Evolutionary conservation across 2,888 invertebrate genomes (phyloP).

Genomic region (Ametastegia equiseti): DNA sequence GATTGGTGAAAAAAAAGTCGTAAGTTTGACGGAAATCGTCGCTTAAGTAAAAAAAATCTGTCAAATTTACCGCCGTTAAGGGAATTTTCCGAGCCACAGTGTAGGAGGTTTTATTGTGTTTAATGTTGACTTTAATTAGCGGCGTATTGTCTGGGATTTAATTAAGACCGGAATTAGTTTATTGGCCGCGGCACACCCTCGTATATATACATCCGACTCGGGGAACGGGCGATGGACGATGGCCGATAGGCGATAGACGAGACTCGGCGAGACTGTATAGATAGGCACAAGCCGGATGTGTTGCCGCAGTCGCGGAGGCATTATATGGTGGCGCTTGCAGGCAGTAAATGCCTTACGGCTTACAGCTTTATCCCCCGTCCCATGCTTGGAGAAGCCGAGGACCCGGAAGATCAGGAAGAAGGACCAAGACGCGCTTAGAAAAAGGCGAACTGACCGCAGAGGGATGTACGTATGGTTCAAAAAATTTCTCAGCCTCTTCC

Average conservation of each 20-base stretch:
- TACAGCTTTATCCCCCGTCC: constrained; percentile 64
- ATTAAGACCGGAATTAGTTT: constrained; percentile 73
- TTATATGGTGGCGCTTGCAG: constrained; percentile 63
- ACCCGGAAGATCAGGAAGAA: too few species aligned
- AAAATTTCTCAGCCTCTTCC: neutral
- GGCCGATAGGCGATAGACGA: neutral
- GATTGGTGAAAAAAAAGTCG: too few species aligned
- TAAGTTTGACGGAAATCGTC: too few species aligned
- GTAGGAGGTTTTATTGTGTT: constrained; percentile 66
- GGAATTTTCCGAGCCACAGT: too few species aligned
- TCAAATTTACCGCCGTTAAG: too few species aligned
- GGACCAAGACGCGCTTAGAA: neutral
- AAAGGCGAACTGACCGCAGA: neutral
- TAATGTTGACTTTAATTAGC: constrained; percentile 72
- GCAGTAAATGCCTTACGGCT: constrained; percentile 68
- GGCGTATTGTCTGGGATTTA: constrained; percentile 70
- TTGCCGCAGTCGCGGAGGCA: constrained; percentile 51
- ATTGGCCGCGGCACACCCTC: constrained; percentile 59
- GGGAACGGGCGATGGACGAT: neutral
- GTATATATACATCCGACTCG: neutral
- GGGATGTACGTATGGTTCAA: neutral
- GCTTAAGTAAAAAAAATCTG: too few species aligned
- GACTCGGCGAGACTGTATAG: neutral
- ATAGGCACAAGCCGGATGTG: constrained; percentile 14
- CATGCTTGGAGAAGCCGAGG: neutral